A percentile compares a stretch with the other conserved stretches of the same genome.
These are phyloP conservation scores for Dendrolimus kikuchii DNA, from an alignment of 1,140 invertebrate genomes.

Conservation along the genomic window DNA sequence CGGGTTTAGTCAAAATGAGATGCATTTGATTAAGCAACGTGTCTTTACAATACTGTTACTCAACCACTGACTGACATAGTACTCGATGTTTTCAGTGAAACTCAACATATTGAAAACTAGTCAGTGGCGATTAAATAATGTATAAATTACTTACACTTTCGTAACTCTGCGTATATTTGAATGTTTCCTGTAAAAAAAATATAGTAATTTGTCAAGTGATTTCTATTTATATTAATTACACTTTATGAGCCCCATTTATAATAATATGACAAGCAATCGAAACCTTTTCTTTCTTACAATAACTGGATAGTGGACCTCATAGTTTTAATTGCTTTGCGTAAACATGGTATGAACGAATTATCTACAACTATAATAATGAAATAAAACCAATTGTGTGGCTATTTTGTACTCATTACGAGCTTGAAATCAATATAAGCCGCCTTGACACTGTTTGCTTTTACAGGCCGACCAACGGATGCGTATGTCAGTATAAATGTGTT, in stretches of 20 bases:
- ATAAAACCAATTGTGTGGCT: conserved; percentile 24
- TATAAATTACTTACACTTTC: conserved; percentile 47
- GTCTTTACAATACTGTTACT: conserved; percentile 47
- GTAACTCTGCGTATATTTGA: conserved; percentile 13
- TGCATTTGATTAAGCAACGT: conserved; percentile 63
- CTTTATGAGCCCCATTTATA: too few relatives aligned
- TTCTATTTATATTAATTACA: too few relatives aligned
- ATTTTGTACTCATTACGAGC: conserved; percentile 37
- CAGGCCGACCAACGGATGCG: conserved; percentile 28
- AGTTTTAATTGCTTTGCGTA: background rate
- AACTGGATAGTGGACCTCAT: too few relatives aligned
- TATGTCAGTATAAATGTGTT: conserved; percentile 31
- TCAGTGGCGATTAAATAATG: conserved; percentile 6
- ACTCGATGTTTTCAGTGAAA: conserved; percentile 9
- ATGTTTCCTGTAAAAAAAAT: conserved; percentile 1
- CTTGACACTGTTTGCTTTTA: conserved; percentile 54
- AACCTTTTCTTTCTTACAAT: too few relatives aligned
- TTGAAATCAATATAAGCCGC: conserved; percentile 45
- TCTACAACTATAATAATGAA: conserved; percentile 13
- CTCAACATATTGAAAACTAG: background rate
- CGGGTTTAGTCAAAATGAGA: conserved; percentile 40
- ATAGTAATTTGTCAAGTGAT: too few relatives aligned
- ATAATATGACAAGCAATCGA: too few relatives aligned
- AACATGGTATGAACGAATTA: background rate
- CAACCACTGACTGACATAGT: conserved; percentile 22